phyloP scores from a whole-genome alignment of 2,113 vertebrate species.

The Saccopteryx bilineata region DNA sequence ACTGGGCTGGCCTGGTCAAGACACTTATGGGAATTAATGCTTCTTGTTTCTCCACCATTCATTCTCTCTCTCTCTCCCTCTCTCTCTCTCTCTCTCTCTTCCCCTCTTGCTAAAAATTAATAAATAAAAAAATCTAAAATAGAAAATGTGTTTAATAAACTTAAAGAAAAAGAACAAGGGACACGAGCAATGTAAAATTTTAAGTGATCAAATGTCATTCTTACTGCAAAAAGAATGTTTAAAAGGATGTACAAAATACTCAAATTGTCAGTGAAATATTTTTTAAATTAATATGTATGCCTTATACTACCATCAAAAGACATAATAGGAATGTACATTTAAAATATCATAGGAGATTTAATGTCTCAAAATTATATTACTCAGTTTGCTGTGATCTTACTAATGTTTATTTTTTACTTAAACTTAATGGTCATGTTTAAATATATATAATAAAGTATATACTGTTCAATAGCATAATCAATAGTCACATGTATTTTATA shows the following conservation, averaged over 20 bases:
- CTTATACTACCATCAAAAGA: background rate
- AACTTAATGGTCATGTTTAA: constrained; percentile 7
- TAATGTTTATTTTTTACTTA: constrained; percentile 63
- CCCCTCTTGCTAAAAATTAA: too few species aligned
- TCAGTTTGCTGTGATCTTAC: constrained; percentile 40
- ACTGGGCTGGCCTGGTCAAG: too few species aligned
- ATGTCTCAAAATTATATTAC: constrained; percentile 41
- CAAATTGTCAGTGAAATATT: background rate
- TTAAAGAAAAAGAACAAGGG: background rate
- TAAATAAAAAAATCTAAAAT: too few species aligned
- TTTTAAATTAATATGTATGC: background rate
- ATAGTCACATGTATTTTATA: background rate
- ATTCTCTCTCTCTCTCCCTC: too few species aligned
- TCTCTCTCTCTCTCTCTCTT: too few species aligned
- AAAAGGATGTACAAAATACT: background rate
- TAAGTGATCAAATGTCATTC: constrained; percentile 22
- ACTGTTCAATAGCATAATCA: background rate
- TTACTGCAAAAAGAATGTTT: constrained; percentile 34
- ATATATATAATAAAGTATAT: background rate
- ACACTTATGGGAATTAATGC: too few species aligned
- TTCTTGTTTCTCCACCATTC: too few species aligned
- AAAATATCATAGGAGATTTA: constrained; percentile 5
- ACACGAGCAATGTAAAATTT: constrained; percentile 2
- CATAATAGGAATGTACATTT: constrained; percentile 43
- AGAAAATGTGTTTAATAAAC: too few species aligned